Conservation (phyloP, 2,113 vertebrate genomes). For the Globicephala melas region DNA sequence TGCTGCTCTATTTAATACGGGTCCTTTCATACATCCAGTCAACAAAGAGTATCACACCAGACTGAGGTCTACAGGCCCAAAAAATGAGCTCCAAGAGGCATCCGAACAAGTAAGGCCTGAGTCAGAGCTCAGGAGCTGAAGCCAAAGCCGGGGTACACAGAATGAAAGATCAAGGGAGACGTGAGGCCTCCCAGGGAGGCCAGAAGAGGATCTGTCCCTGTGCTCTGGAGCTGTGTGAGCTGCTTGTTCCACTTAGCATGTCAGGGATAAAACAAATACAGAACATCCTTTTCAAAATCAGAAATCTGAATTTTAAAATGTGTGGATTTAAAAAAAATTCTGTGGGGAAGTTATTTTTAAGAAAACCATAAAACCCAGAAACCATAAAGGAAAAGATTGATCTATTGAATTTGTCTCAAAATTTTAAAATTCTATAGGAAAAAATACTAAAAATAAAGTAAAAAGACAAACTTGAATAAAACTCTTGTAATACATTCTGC, state of each 20-base stretch:
- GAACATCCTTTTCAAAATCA: background rate
- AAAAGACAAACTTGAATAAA: background rate
- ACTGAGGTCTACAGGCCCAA: background rate
- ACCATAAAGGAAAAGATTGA: background rate
- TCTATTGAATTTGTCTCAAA: background rate
- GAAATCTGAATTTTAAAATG: slow-evolving; percentile 20
- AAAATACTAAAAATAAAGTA: background rate
- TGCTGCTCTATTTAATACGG: background rate
- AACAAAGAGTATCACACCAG: background rate
- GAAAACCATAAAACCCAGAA: slow-evolving; percentile 1
- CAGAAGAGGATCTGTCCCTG: background rate
- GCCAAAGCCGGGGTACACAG: background rate
- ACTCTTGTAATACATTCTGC: background rate
- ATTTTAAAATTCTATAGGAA: background rate
- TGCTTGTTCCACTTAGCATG: background rate
- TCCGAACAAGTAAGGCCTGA: background rate
- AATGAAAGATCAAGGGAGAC: rapidly evolving
- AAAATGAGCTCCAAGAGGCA: background rate
- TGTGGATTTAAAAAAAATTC: background rate
- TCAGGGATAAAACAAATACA: background rate
- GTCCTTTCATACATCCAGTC: background rate
- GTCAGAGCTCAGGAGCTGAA: background rate
- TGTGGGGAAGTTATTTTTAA: background rate
- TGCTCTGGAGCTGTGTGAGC: background rate
- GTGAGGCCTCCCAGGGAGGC: background rate